Percentiles rank a stretch among this genome's conserved stretches.
These are phyloP conservation scores for Byasa hedistus DNA, from an alignment of 2,888 invertebrate genomes.

Conservation along the genomic window DNA sequence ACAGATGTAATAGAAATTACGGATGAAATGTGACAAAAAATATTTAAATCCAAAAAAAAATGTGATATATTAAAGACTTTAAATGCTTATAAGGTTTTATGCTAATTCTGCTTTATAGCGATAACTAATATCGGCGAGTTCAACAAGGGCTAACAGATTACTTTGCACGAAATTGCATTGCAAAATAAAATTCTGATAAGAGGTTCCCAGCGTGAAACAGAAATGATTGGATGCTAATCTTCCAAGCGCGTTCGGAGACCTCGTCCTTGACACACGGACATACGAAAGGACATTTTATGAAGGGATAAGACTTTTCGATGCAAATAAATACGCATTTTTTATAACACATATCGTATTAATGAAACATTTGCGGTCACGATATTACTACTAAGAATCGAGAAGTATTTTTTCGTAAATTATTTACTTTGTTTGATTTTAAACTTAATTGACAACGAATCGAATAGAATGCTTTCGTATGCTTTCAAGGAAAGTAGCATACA, in stretches of 20 bases:
- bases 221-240: constrained; percentile 55
- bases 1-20: background rate
- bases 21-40: background rate
- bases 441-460: background rate
- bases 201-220: constrained; percentile 62
- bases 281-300: constrained; percentile 64
- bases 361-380: constrained; percentile 42
- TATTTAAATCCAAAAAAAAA: background rate
- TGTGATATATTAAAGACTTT: constrained; percentile 16
- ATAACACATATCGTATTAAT: constrained; percentile 66
- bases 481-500: background rate
- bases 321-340: constrained; percentile 71
- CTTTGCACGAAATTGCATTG: constrained; percentile 65
- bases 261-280: constrained; percentile 64
- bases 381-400: constrained; percentile 46
- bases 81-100: constrained; percentile 14
- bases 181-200: constrained; percentile 53
- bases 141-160: constrained; percentile 42
- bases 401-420: constrained; percentile 40
- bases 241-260: constrained; percentile 57
- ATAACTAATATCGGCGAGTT: constrained; percentile 20
- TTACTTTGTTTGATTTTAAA: background rate
- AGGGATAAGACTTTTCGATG: constrained; percentile 49
- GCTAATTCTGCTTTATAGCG: constrained; percentile 15
- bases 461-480: background rate